phyloP scores from a whole-genome alignment of 2,113 vertebrate species.

The Petromus typicus region DNA sequence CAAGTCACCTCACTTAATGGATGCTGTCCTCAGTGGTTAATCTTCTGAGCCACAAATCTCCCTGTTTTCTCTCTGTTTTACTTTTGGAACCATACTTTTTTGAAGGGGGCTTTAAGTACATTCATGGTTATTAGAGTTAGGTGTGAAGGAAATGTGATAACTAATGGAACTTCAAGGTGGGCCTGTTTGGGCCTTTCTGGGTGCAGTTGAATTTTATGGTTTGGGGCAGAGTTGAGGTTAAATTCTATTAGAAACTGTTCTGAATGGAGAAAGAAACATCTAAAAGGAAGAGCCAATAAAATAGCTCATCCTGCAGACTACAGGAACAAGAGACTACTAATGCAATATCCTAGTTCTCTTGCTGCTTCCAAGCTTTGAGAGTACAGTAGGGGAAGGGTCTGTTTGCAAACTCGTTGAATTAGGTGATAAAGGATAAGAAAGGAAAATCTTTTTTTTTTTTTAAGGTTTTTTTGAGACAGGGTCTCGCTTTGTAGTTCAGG shows the following conservation, averaged over 20 bases:
- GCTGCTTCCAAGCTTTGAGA: background rate
- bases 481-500: too few species aligned
- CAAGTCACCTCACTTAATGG: background rate
- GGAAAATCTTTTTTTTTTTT: too few species aligned
- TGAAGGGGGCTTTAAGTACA: background rate
- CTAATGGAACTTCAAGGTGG: background rate
- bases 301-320: background rate
- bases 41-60: background rate
- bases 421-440: background rate
- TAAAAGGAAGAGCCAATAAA: background rate
- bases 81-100: background rate
- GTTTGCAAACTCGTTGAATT: background rate
- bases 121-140: background rate
- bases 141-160: background rate
- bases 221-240: background rate
- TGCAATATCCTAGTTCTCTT: background rate
- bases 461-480: too few species aligned
- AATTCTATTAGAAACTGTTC: background rate
- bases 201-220: background rate
- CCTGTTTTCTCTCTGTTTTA: background rate
- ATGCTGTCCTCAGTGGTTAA: background rate
- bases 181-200: background rate
- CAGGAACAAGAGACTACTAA: rapidly evolving
- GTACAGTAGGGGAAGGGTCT: background rate
- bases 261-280: background rate